A percentile compares a stretch with the other conserved stretches of the same genome.
These are phyloP conservation scores for Microcebus murinus DNA, from an alignment of 2,113 vertebrate genomes.

Conservation along the genomic window DNA sequence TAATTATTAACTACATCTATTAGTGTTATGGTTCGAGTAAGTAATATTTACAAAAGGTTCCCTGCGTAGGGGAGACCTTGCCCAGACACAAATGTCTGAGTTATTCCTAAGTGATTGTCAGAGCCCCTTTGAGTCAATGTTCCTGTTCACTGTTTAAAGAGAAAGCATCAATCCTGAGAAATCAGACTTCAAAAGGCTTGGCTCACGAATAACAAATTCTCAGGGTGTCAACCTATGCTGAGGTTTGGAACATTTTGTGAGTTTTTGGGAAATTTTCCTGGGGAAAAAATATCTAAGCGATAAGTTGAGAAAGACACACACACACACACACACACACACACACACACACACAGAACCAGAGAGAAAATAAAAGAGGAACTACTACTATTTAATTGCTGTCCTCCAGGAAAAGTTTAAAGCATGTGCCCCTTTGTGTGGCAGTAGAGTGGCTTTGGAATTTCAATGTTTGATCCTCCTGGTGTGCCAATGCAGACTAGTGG, in stretches of 20 bases:
- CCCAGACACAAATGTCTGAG: slow-evolving; percentile 81
- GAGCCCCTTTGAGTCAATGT: slow-evolving; percentile 80
- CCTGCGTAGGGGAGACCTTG: slow-evolving; percentile 84
- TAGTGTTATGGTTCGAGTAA: slow-evolving; percentile 87
- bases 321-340: not conserved
- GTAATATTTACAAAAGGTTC: slow-evolving; percentile 89
- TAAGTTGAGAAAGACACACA: slow-evolving; percentile 61
- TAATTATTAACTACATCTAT: slow-evolving; percentile 90
- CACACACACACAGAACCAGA: not conserved
- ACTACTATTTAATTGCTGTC: slow-evolving; percentile 59
- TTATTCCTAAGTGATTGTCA: slow-evolving; percentile 86
- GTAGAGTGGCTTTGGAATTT: not conserved
- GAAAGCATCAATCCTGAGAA: slow-evolving; percentile 87
- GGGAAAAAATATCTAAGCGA: slow-evolving; percentile 67
- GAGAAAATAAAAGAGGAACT: slow-evolving; percentile 66
- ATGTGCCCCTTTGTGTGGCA: not conserved
- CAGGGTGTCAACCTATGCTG: slow-evolving; percentile 81
- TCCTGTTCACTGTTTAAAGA: slow-evolving; percentile 83
- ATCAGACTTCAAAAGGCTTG: slow-evolving; percentile 85
- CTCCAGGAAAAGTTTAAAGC: not conserved
- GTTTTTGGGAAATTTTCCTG: slow-evolving; percentile 82
- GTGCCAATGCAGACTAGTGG: too few relatives aligned
- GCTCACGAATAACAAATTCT: slow-evolving; percentile 87
- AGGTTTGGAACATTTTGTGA: slow-evolving; percentile 83
- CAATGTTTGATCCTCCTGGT: not conserved